Base-by-base conservation (phyloP, 2,797 vertebrate species). In the Euphonia xanthogaster region DNA sequence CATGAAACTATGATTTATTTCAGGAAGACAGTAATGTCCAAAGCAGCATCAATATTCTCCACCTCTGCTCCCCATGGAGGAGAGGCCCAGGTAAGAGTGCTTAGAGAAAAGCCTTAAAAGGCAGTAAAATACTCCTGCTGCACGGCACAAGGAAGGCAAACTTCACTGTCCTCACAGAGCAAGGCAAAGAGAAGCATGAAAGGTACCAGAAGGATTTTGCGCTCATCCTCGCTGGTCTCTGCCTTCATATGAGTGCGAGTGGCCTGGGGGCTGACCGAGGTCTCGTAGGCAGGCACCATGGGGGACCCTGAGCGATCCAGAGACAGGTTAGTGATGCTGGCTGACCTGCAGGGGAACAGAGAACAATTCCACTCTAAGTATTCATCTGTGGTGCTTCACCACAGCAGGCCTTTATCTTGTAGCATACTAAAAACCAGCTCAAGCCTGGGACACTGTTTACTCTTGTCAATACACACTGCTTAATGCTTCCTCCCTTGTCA, bases 191-290 rank as follows among this genome's bases (percentile, higher is more conserved):
- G 75, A 91, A 91, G 67, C 3, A 9, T 24, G 62, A 71, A 63
- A 47, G 20, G 55, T 98, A 99, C 99, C 99, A 99, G 98, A 48
- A 99, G 98, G 95, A 99, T 99, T 98, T 99, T 99, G 94, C 99
- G 98, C 96, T 99, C 99, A 62, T 99, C 99, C 94, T 99, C 99
- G 2, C 97, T 99, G 95, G 99, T 98, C 96, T 99, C 99, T 42
- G 98, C 94, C 94, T 99, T 99, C 91, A 98, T 79, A 73, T 98
- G 97, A 2, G 98, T 98, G 37, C 99, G 98, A 90, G 97, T 99
- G 90, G 98, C 98, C 60, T 99, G 99, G 3, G 99, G 99, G 95
- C 99, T 99, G 92, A 99, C 98, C 0, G 99, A 99, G 20, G 98
- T 98, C 97, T 99, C 99, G 5, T 99, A 99, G 10, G 99, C 96